Evolutionary conservation across 2,797 vertebrate species (phyloP), one percentile per base, ranked within the genome.

Genomic region (Botia almorhae): DNA sequence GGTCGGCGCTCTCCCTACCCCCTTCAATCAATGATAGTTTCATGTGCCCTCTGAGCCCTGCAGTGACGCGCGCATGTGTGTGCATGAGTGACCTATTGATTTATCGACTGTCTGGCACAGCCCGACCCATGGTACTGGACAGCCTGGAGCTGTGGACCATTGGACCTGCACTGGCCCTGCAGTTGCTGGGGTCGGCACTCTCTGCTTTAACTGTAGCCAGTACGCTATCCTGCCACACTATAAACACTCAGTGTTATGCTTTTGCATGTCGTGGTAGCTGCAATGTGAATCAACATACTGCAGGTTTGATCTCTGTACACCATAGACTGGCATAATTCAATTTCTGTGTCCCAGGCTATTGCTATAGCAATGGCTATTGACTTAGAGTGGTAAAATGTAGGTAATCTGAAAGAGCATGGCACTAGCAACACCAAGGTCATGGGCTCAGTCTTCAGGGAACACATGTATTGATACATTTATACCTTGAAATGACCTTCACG

Each of bases 11-110:
- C 64, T 83, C 80, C 82, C 85, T 80, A 68, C 60, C 81, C 71
- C 75, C 85, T 71, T 84, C 89, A 91, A 95, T 95, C 93, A 94
- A 94, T 95, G 93, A 89, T 91, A 93, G 93, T 93, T 94, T 93
- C 92, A 92, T 93, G 92, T 93, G 92, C 93, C 93, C 94, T 93
- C 92, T 92, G 91, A 88, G 92, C 92, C 92, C 92, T 88, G 91
- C 92, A 92, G 92, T 94, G 92, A 94, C 92, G 93, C 91, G 91
- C 61, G 65, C 56, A 48, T 26, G 77, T 17, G 48, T 17, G 74
- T 21, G 74, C 3, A 46, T 46, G 74, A 58, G 74, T 91, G 93
- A 93, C 91, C 91, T 94, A 94, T 94, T 93, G 93, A 95, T 95
- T 95, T 94, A 95, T 94, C 83, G 93, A 95, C 91, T 89, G 80